Percentiles rank a stretch among this genome's conserved stretches.
These are phyloP conservation scores for Natator depressus DNA, from an alignment of 2,113 vertebrate genomes.

Conservation along the genomic window DNA sequence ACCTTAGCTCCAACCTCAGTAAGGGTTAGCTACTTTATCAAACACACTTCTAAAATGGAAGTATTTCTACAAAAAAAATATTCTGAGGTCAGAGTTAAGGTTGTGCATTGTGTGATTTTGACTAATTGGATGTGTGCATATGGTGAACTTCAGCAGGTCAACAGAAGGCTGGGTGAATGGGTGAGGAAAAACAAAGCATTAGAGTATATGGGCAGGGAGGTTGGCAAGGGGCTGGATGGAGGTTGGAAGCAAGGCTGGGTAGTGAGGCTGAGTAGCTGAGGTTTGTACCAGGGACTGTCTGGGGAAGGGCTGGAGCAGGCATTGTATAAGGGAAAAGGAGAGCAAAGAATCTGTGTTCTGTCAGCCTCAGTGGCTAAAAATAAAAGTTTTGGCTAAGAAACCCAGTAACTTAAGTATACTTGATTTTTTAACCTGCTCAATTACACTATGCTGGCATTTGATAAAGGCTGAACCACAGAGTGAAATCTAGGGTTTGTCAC, in stretches of 20 bases:
- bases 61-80: neutral
- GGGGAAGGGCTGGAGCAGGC: neutral
- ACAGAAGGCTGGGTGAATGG: neutral
- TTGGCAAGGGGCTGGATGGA: fast-evolving
- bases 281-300: fast-evolving
- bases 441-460: neutral
- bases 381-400: neutral
- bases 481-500: neutral
- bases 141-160: fast-evolving
- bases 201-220: fast-evolving
- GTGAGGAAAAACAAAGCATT: neutral
- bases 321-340: neutral
- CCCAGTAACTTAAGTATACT: neutral
- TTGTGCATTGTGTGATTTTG: neutral
- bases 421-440: neutral
- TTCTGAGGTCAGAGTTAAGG: neutral
- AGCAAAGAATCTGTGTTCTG: neutral
- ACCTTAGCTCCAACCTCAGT: neutral
- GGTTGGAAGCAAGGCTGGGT: neutral
- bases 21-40: neutral
- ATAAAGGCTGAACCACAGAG: neutral
- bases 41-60: neutral
- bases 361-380: neutral
- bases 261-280: neutral
- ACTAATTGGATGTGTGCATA: neutral